Evolutionary conservation across 1,140 invertebrate species (phyloP), one percentile per base, ranked within the genome.

Genomic region (Arion vulgaris): DNA sequence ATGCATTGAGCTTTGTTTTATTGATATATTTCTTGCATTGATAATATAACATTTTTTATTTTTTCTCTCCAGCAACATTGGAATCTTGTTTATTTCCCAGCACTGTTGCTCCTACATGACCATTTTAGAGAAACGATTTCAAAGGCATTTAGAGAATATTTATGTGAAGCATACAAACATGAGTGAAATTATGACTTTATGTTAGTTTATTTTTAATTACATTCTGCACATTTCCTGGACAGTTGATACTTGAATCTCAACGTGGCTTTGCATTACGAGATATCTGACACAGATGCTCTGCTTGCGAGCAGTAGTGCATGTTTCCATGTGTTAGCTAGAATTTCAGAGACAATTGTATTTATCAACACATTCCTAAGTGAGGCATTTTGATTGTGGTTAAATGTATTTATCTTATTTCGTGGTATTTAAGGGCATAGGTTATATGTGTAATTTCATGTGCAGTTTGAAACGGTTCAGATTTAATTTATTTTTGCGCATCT

Each of bases 391-490:
- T 49, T 41, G 38, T 53, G 9, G 5, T 34, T 23, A 15, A n/a
- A 19, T 4, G 0, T 28, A 45, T 28, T 4, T 28, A 36, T 32
- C 5, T 36, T 28, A 49, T 73, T 1, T 32, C 1, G 1, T 57
- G 53, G 53, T 57, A 9, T 57, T 19, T 23, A 57, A 57, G 26
- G 7, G 4, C 53, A 57, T 23, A 57, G 19, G 15, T 36, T 34
- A 23, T 81, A 38, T 39, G 57, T n/a, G 23, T 81, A 7, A 73
- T 72, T 39, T 36, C 17, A 11, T 19, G 41, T 81, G 28, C n/a
- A 39, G 36, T 32, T 72, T 73, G 49, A 62, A 36, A 62, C 76
- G 2, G 2, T 36, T 62, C n/a, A 78, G 36, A 78, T 78, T 62
- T 38, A 13, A 26, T 53, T 76, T 41, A 66, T 62, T 62, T 49